Percentiles rank a stretch among this genome's conserved stretches.
These are phyloP conservation scores for Noctua janthina DNA, from an alignment of 2,888 invertebrate species.

Conservation along the genomic window DNA sequence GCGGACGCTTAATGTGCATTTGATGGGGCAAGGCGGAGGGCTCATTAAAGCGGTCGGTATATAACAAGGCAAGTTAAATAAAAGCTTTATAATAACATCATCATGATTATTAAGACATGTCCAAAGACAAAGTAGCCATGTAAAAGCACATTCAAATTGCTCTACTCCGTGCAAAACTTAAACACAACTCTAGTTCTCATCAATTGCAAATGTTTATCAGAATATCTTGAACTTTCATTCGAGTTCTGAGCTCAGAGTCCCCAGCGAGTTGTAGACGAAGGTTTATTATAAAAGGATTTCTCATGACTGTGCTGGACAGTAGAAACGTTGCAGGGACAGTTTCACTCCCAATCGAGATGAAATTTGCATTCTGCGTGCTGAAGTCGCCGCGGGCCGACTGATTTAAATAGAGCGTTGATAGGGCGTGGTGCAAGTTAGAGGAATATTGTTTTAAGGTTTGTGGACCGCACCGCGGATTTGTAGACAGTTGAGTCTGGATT, in stretches of 20 bases:
- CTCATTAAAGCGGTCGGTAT: no score
- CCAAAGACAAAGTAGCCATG: neutral
- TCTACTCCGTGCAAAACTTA: neutral
- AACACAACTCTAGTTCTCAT: neutral
- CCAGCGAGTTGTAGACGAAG: conserved; percentile 45
- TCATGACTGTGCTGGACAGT: conserved; percentile 54
- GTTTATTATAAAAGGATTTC: conserved; percentile 64
- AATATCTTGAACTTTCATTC: conserved; percentile 52
- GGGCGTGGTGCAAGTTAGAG: conserved; percentile 63
- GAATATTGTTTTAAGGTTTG: conserved; percentile 4
- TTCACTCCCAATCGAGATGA: conserved; percentile 81
- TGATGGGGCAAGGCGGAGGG: no score
- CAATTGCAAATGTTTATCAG: conserved; percentile 54
- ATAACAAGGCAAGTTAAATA: neutral
- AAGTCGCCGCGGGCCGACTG: conserved; percentile 70
- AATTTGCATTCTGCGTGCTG: conserved; percentile 85
- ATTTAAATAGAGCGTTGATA: conserved; percentile 78
- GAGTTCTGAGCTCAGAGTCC: conserved; percentile 34
- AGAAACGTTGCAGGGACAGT: conserved; percentile 72
- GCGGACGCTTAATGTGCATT: no score
- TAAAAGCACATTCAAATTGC: neutral
- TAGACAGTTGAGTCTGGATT: no score
- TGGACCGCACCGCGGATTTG: no score
- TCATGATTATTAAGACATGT: neutral
- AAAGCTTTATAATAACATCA: neutral